These are phyloP conservation scores for Phenacoccus solenopsis DNA, from an alignment of 1,140 invertebrate genomes.

Conservation along the genomic window DNA sequence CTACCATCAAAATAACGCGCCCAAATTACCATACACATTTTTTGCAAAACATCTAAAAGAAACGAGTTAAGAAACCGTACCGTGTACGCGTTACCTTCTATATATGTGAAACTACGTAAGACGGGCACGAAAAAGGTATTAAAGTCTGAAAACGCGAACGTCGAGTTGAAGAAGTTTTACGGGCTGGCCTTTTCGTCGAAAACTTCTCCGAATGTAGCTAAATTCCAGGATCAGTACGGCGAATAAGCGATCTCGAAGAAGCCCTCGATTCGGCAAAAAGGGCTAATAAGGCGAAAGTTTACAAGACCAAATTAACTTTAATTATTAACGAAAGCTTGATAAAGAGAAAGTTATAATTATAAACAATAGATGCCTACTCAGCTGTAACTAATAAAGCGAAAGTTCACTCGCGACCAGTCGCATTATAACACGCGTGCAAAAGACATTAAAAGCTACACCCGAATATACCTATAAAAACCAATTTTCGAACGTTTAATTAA, in stretches of 20 bases:
- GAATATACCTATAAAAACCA: not conserved
- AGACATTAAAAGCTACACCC: not conserved
- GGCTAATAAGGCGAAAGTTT: not conserved
- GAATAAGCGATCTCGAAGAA: not conserved
- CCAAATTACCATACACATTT: too few species aligned
- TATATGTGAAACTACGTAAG: too few species aligned
- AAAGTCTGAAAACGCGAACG: not conserved
- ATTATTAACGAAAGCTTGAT: not conserved
- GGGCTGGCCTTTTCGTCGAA: not conserved
- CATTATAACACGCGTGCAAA: not conserved
- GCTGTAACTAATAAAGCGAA: not conserved
- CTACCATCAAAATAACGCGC: too few species aligned
- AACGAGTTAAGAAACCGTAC: too few species aligned
- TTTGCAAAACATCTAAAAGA: too few species aligned
- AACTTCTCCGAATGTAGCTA: not conserved
- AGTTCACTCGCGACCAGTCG: not conserved
- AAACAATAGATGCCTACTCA: not conserved
- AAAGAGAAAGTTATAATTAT: not conserved
- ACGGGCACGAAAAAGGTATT: not conserved
- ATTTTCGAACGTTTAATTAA: not conserved
- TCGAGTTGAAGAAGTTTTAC: not conserved
- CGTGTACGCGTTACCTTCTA: too few species aligned
- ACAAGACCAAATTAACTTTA: not conserved
- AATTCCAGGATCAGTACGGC: not conserved
- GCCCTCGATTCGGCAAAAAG: not conserved